Conservation (phyloP, 2,797 vertebrate genomes). For the Pseudocheirus occidentalis region DNA sequence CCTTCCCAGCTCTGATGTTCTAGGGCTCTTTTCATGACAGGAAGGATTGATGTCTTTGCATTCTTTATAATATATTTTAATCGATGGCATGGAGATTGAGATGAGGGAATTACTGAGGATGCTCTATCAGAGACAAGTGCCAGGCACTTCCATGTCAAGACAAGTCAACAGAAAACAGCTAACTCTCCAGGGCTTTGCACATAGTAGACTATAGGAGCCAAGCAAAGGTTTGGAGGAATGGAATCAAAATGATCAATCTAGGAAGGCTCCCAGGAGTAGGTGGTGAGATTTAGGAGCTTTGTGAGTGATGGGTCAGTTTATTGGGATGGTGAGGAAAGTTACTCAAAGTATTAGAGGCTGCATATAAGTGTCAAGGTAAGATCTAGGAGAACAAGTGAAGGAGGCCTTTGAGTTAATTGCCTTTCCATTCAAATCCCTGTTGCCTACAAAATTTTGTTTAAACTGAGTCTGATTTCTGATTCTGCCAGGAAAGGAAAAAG, state of each 20-base stretch:
- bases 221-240: background rate
- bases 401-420: background rate
- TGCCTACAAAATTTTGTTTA: background rate
- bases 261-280: background rate
- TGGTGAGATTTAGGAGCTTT: background rate
- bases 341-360: background rate
- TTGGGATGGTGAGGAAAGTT: background rate
- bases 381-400: background rate
- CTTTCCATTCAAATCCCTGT: background rate
- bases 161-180: background rate
- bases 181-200: background rate
- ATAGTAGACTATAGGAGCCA: background rate
- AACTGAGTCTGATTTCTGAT: background rate
- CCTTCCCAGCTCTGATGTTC: background rate
- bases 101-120: background rate
- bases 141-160: background rate
- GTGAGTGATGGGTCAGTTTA: background rate
- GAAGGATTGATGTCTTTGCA: background rate
- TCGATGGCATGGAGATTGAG: background rate
- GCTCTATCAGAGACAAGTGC: background rate
- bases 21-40: background rate
- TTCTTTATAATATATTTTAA: background rate
- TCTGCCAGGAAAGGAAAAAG: background rate
- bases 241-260: background rate
- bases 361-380: background rate